These are phyloP conservation scores for Furcula furcula DNA, from an alignment of 2,888 invertebrate species.

Conservation along the genomic window DNA sequence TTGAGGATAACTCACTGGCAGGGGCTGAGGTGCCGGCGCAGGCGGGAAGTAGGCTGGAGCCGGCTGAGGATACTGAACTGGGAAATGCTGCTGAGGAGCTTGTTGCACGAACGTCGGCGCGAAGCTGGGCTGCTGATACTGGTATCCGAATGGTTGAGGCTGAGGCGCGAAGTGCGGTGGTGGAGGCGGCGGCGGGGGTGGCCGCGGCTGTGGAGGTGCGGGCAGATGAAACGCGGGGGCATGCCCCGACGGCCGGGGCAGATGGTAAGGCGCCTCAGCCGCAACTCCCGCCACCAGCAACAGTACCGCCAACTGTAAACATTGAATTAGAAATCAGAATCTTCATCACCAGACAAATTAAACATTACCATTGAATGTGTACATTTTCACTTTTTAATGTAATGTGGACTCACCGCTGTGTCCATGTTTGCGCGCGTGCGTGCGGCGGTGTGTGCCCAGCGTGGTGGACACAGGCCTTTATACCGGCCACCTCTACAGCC, in stretches of 20 bases:
- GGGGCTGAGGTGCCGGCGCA: slow-evolving; percentile 17
- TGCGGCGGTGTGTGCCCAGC: slow-evolving; percentile 51
- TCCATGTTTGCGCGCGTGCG: slow-evolving; percentile 59
- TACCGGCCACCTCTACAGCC: slow-evolving; percentile 61
- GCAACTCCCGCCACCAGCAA: slow-evolving; percentile 55
- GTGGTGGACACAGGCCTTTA: slow-evolving; percentile 51
- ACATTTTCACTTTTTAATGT: slow-evolving; percentile 52
- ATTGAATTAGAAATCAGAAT: slow-evolving; percentile 11
- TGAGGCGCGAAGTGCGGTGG: slow-evolving; percentile 27
- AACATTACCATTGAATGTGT: slow-evolving; percentile 22
- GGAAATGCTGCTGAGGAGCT: slow-evolving; percentile 20
- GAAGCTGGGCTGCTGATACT: slow-evolving; percentile 41
- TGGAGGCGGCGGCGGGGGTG: slow-evolving; percentile 18
- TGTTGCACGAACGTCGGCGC: slow-evolving; percentile 33
- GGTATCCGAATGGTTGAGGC: slow-evolving; percentile 40
- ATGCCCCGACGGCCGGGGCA: slow-evolving; percentile 56
- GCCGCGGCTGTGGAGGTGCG: slow-evolving; percentile 39
- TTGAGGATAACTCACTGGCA: slow-evolving; percentile 13
- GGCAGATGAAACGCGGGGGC: slow-evolving; percentile 54
- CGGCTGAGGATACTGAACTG: slow-evolving; percentile 7
- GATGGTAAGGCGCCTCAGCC: slow-evolving; percentile 68
- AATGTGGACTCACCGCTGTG: slow-evolving; percentile 66
- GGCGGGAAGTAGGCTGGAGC: slow-evolving; percentile 10
- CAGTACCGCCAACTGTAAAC: slow-evolving; percentile 59
- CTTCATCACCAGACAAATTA: slow-evolving; percentile 8